Base-by-base conservation (phyloP, 2,797 vertebrate species). In the Austrolebias charrua region DNA sequence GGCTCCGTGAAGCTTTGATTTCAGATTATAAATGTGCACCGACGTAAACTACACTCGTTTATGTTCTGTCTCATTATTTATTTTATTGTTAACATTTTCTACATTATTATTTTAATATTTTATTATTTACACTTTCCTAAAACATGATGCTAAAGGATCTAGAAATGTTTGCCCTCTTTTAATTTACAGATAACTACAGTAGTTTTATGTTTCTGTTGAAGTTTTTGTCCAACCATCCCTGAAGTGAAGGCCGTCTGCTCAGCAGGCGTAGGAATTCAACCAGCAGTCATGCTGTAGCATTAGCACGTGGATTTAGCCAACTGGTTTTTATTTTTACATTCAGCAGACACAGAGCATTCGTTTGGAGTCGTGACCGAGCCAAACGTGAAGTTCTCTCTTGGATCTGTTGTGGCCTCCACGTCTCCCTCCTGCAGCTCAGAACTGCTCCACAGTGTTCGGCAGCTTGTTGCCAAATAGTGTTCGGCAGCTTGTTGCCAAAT, bases 171-270 rank as follows among this genome's bases (percentile, higher is more conserved):
- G n/a, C n/a, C n/a, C n/a, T n/a, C n/a, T n/a, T n/a, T n/a, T n/a
- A n/a, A n/a, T n/a, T n/a, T n/a, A n/a, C n/a, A n/a, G n/a, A n/a
- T n/a, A n/a, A n/a, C n/a, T n/a, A n/a, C n/a, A n/a, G n/a, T n/a
- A n/a, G n/a, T n/a, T n/a, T n/a, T n/a, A n/a, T n/a, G 49, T 50
- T 43, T 28, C 20, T 15, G 11, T 47, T 72, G 70, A 72, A 59
- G 63, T 73, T 71, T 75, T 50, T 5, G 18, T 50, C 55, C 33
- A 71, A 59, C 69, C 59, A 66, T 58, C 4, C 51, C 57, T 47
- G 57, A 52, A 48, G 35, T 44, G 49, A 55, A 49, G 59, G n/a
- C 54, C 45, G 56, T 1, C 13, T 47, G 29, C 52, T 44, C 35
- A 55, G 10, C 56, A 46, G 43, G 42, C 46, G 24, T 24, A 43